These are phyloP conservation scores for Nothobranchius furzeri DNA, from an alignment of 2,113 vertebrate species.

Conservation along the genomic window DNA sequence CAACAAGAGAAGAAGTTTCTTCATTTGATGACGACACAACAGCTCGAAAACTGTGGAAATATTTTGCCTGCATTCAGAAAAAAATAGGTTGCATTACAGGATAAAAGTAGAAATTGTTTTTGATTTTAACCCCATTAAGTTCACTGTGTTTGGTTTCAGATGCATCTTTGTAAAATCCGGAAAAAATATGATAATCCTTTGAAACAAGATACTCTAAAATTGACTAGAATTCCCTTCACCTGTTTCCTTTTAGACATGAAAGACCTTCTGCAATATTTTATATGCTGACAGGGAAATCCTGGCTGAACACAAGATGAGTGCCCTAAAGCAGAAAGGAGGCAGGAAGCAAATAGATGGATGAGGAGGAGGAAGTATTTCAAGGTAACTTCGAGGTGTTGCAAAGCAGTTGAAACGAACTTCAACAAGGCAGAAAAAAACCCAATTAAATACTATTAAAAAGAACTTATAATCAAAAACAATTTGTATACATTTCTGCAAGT, in stretches of 20 bases:
- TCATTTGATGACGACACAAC: conserved; percentile 80
- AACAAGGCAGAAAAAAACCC: too few relatives aligned
- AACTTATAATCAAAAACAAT: too few relatives aligned
- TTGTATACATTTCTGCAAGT: too few relatives aligned
- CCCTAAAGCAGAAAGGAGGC: neutral
- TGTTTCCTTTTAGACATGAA: too few relatives aligned
- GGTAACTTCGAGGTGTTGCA: neutral
- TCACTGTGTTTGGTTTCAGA: neutral
- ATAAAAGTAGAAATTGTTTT: neutral
- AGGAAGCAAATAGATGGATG: neutral
- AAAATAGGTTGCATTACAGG: conserved; percentile 3
- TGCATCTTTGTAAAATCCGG: neutral
- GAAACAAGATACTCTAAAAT: too few relatives aligned
- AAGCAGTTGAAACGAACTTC: neutral
- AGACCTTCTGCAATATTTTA: too few relatives aligned
- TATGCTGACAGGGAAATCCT: too few relatives aligned
- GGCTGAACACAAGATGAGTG: too few relatives aligned
- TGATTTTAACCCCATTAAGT: neutral
- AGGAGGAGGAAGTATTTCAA: neutral
- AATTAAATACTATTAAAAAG: too few relatives aligned
- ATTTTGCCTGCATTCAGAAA: conserved; percentile 77
- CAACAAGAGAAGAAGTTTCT: conserved; percentile 71
- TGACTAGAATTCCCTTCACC: too few relatives aligned
- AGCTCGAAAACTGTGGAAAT: conserved; percentile 73
- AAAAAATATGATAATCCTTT: too few relatives aligned